Evolutionary conservation across 2,797 vertebrate species (phyloP), one percentile per base, ranked within the genome.

Genomic region (Dendrocincla fuliginosa): DNA sequence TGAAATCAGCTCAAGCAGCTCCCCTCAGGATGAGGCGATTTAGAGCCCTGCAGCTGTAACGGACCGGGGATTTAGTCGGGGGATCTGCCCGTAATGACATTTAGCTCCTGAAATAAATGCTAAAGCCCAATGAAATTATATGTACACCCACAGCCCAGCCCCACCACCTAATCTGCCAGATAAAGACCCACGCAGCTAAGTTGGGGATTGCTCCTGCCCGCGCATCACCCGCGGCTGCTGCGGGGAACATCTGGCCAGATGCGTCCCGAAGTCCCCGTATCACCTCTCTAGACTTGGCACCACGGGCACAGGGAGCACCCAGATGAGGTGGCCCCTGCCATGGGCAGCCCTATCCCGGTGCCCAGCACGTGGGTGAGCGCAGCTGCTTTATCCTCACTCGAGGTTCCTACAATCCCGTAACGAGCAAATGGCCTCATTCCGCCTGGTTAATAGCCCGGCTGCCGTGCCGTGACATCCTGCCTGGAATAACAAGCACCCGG

Each of bases 71-170:
- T 97, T 97, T 97, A 96, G 50, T 10, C 16, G 3, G 78, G 76
- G 91, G 96, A 97, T 97, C 96, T 95, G 93, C 89, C 93, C 63
- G 0, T 96, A 96, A 97, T 96, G 96, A 94, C 94, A 96, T 96
- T 97, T 92, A 95, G 81, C 86, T 96, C 92, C 90, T 86, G 85
- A 76, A 89, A 87, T 77, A 95, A 97, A 95, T 10, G 84, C 84
- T 96, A 92, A 97, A 96, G 32, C 94, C 89, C 92, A 74, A 77
- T 78, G 95, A 94, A 96, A 96, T 93, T 85, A 90, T 56, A 89
- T 13, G 37, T 12, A 53, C 16, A 84, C 69, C 84, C 76, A 55
- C 41, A 7, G 64, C 56, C 82, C 82, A 2, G 41, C 87, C 35
- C 67, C 24, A 28, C 59, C 78, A 16, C 74, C 89, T 89, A 69